A percentile compares a stretch with the other conserved stretches of the same genome.
Conservation (phyloP, 1,140 invertebrate species). For the Aphidius gifuensis region DNA sequence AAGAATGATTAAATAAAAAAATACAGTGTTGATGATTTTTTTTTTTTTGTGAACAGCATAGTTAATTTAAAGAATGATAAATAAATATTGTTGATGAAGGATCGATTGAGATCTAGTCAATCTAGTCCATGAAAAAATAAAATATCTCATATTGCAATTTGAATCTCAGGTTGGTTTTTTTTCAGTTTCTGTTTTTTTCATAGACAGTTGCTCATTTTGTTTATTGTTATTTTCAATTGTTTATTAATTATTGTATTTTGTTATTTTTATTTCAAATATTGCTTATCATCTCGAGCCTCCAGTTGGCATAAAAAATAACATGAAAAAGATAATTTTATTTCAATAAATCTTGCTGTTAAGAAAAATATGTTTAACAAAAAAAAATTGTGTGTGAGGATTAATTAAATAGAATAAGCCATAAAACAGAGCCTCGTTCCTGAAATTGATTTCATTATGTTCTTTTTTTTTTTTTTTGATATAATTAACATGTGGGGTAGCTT, state of each 20-base stretch:
- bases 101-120: conserved; percentile 17
- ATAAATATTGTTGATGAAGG: too few relatives aligned
- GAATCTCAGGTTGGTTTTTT: conserved; percentile 26
- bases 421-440: too few relatives aligned
- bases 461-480: too few relatives aligned
- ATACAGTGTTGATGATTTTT: too few relatives aligned
- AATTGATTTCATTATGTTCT: too few relatives aligned
- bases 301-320: conserved; percentile 9
- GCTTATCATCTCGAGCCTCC: conserved; percentile 8
- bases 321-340: background rate
- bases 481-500: too few relatives aligned
- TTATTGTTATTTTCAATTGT: conserved; percentile 1
- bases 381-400: too few relatives aligned
- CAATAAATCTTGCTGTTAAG: conserved; percentile 14
- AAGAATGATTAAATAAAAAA: too few relatives aligned
- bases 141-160: background rate
- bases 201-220: conserved; percentile 1
- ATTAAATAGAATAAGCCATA: too few relatives aligned
- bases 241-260: background rate
- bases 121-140: conserved; percentile 14
- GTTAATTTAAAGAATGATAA: too few relatives aligned
- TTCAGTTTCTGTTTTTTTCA: background rate
- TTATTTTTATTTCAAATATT: background rate
- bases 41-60: too few relatives aligned
- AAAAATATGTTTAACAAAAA: background rate